A percentile compares a stretch with the other conserved stretches of the same genome.
Evolutionary conservation across 2,113 vertebrate species (phyloP).

Genomic region (Dromas ardeola): DNA sequence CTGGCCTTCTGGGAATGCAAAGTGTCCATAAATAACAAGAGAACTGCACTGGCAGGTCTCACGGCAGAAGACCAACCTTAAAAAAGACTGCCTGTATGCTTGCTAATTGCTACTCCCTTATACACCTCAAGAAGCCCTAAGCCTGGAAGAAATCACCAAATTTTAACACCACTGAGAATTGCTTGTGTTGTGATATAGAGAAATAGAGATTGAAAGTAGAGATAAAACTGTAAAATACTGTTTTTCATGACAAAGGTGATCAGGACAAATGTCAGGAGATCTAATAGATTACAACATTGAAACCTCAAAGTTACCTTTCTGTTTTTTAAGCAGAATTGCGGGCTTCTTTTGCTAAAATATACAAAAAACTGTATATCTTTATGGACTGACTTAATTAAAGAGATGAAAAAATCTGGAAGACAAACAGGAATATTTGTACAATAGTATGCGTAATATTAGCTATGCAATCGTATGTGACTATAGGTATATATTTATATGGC

Average conservation of each 20-base stretch:
- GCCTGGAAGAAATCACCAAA: neutral
- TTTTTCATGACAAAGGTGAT: neutral
- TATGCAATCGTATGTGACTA: neutral
- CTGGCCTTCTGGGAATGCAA: neutral
- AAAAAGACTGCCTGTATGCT: neutral
- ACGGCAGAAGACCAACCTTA: fast-evolving
- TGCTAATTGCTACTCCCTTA: neutral
- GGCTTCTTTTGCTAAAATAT: neutral
- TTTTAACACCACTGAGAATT: neutral
- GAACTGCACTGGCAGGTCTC: neutral
- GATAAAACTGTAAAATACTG: neutral
- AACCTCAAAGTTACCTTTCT: neutral
- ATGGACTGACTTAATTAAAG: neutral
- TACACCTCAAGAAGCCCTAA: neutral
- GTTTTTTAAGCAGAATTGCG: neutral
- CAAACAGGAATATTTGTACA: neutral
- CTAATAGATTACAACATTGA: neutral
- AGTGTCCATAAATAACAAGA: neutral
- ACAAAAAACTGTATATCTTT: neutral
- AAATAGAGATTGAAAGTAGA: neutral
- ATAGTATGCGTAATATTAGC: neutral
- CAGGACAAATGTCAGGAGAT: neutral
- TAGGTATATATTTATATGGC: neutral
- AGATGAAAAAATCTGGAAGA: neutral
- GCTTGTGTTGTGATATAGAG: neutral